Conservation (phyloP, 2,888 invertebrate genomes). For the Crepidodera aurea region DNA sequence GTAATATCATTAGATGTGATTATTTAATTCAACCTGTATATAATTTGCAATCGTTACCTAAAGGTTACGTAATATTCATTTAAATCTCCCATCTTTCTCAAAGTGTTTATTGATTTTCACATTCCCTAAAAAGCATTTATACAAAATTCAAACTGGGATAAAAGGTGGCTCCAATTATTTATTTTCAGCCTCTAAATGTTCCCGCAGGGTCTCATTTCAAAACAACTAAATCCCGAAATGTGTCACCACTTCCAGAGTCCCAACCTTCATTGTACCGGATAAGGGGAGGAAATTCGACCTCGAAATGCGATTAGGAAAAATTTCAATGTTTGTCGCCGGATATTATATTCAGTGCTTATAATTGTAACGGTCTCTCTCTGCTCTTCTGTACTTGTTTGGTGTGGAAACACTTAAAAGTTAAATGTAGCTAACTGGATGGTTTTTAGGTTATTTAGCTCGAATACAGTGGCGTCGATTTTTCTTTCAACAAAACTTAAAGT, state of each 20-base stretch:
- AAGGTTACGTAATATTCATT: too few species aligned
- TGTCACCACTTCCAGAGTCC: constrained; percentile 7
- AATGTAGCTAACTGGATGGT: too few species aligned
- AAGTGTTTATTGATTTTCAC: not conserved
- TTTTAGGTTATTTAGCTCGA: too few species aligned
- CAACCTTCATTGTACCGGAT: constrained; percentile 23
- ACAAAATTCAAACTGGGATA: constrained; percentile 8
- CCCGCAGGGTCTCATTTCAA: constrained; percentile 6
- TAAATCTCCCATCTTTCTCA: too few species aligned
- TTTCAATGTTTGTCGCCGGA: constrained; percentile 60
- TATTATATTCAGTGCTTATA: constrained; percentile 57
- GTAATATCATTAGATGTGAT: too few species aligned
- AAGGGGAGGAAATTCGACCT: constrained; percentile 51
- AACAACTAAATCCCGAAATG: constrained; percentile 12
- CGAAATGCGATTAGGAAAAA: constrained; percentile 57
- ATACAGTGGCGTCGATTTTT: too few species aligned
- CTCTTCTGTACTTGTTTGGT: not conserved
- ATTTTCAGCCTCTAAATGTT: constrained; percentile 14
- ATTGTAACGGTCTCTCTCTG: constrained; percentile 42
- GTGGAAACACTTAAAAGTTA: not conserved
- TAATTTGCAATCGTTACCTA: too few species aligned
- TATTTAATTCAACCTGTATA: too few species aligned
- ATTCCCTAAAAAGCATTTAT: not conserved
- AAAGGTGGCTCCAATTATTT: constrained; percentile 14
- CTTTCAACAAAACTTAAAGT: too few species aligned